Base-by-base conservation (phyloP, 2,113 vertebrate species). In the Bagarius yarrelli region DNA sequence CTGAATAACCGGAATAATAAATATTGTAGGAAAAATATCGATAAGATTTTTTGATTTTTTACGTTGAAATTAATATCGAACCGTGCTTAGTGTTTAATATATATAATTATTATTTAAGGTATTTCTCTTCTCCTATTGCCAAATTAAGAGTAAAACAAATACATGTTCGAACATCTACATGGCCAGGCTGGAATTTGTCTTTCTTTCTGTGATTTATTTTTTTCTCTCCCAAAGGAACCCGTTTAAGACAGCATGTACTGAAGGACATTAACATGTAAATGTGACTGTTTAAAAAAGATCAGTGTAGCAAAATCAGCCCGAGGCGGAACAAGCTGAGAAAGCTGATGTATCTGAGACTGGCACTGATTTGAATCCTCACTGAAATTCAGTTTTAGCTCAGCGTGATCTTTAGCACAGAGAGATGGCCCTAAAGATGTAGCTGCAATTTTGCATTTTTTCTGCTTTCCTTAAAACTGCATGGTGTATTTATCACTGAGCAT, bases 201-300 rank as follows among this genome's bases (percentile, higher is more conserved):
- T 56, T 32, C 30, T 72, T 57, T 61, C 6, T 34, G 16, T 56
- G 4, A 55, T 55, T 55, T 55, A 14, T 70, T 64, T 57, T 12
- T 55, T 19, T 53, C 30, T 32, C 25, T 76, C 61, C 72, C 50
- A 23, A 21, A 69, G 64, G 74, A 80, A 81, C 61, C 84, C 88
- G 86, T 81, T 88, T 86, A 81, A 86, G 83, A 85, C 69, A 76
- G 60, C 76, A 50, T 76, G 9, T 79, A 89, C 78, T 76, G 88
- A 89, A 66, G 88, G 67, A 80, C 87, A 92, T 90, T 84, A 89
- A 91, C 87, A 91, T 91, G 91, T 88, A 84, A 91, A 91, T 93
- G 27, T 59, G 63, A 78, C 40, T 80, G 75, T 86, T 89, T 78
- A 89, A 86, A 83, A 86, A 89, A 87, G 88, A 88, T 90, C 85